Percentiles rank a stretch among this genome's conserved stretches.
phyloP scores from a whole-genome alignment of 2,113 vertebrate genomes.

The Elanoides forficatus region DNA sequence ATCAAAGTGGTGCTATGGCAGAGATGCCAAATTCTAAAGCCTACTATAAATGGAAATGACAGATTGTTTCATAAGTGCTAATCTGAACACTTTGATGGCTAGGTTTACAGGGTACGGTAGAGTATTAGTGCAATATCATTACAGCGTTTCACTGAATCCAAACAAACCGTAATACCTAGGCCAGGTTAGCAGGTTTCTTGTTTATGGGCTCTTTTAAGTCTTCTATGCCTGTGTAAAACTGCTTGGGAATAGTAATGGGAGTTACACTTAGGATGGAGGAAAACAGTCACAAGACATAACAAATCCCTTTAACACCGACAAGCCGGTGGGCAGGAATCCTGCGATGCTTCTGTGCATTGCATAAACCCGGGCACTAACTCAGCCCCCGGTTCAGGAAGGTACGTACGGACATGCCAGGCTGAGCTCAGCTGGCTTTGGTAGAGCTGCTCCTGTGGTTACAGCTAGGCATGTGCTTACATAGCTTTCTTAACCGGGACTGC shows the following conservation, averaged over 20 bases:
- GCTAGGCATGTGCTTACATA: neutral
- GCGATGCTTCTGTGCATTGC: constrained; percentile 1
- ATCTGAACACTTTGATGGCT: constrained; percentile 15
- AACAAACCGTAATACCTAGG: neutral
- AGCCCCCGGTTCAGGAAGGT: neutral
- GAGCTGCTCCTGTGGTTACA: neutral
- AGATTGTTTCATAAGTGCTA: constrained; percentile 36
- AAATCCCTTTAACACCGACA: neutral
- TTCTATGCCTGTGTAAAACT: neutral
- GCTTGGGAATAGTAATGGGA: neutral
- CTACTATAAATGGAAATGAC: constrained; percentile 31
- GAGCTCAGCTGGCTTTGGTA: neutral
- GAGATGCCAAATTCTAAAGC: constrained; percentile 58
- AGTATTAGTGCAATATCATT: constrained; percentile 51
- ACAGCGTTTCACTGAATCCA: neutral
- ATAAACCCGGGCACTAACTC: neutral
- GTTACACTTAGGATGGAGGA: neutral
- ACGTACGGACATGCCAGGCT: neutral
- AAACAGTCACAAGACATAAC: neutral
- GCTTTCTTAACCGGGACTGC: neutral
- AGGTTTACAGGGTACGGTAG: constrained; percentile 25
- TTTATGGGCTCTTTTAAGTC: neutral
- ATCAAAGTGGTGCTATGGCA: constrained; percentile 57
- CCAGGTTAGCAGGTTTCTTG: constrained; percentile 16
- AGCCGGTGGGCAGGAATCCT: neutral